Percentiles rank a stretch among this genome's conserved stretches.
These are phyloP conservation scores for Thysanoteuthis rhombus DNA, from an alignment of 2,888 invertebrate species.

Conservation along the genomic window DNA sequence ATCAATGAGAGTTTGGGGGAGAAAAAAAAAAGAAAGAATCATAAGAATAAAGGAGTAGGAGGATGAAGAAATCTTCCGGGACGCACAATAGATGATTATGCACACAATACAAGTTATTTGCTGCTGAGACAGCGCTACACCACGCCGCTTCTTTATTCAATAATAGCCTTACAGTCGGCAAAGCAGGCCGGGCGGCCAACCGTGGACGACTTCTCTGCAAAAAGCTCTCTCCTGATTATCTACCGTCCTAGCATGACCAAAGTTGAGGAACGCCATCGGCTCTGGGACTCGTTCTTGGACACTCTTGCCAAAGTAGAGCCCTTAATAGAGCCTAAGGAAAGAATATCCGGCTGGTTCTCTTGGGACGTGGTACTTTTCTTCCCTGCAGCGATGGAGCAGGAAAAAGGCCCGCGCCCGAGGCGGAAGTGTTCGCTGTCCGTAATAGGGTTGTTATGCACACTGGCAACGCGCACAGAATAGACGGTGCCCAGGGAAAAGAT, in stretches of 20 bases:
- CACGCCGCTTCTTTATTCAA: background rate
- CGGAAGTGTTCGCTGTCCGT: conserved; percentile 12
- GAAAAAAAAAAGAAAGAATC: background rate
- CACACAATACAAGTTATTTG: conserved; percentile 12
- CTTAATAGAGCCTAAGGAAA: conserved; percentile 12
- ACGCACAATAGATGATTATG: background rate
- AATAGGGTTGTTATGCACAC: conserved; percentile 12
- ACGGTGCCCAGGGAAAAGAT: conserved; percentile 12
- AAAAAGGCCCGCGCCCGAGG: conserved; percentile 12
- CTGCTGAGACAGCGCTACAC: background rate
- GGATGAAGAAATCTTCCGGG: background rate
- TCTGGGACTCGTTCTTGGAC: conserved; percentile 12
- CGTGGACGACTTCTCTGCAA: conserved; percentile 12
- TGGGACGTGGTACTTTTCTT: conserved; percentile 12
- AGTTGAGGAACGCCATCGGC: conserved; percentile 12
- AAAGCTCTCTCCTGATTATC: conserved; percentile 12
- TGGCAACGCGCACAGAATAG: background rate
- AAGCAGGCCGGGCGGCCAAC: background rate
- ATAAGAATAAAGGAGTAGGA: background rate
- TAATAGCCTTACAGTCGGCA: background rate
- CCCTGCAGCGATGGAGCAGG: background rate
- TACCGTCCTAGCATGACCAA: conserved; percentile 12
- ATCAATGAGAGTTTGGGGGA: background rate
- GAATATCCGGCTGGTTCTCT: conserved; percentile 12
- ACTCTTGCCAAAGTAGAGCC: background rate